phyloP scores from a whole-genome alignment of 2,113 vertebrate species.

The Peucedramus taeniatus region DNA sequence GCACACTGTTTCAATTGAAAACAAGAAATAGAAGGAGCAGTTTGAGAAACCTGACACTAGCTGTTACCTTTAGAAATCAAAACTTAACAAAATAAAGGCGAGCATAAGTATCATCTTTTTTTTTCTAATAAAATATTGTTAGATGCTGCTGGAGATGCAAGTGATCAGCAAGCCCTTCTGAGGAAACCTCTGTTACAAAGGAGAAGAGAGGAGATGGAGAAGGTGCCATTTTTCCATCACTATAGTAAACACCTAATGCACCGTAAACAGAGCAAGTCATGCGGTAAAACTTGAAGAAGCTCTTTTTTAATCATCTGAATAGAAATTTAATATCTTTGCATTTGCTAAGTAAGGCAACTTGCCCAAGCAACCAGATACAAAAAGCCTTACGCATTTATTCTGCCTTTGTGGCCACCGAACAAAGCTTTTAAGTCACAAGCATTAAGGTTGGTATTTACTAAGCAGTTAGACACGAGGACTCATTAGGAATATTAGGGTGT shows the following conservation, averaged over 20 bases:
- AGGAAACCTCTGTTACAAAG: constrained; percentile 29
- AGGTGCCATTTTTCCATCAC: constrained; percentile 44
- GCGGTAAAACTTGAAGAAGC: constrained; percentile 69
- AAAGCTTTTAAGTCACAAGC: constrained; percentile 65
- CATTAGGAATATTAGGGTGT: constrained; percentile 60
- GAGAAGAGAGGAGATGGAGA: constrained; percentile 31
- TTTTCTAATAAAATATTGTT: background rate
- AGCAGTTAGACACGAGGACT: constrained; percentile 26
- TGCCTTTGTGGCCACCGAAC: constrained; percentile 60
- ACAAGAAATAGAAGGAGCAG: constrained; percentile 39
- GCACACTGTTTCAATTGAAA: constrained; percentile 40
- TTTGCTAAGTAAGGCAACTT: constrained; percentile 67
- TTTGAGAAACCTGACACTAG: constrained; percentile 49
- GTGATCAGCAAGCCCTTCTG: background rate
- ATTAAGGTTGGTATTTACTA: constrained; percentile 57
- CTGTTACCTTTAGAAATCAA: constrained; percentile 50
- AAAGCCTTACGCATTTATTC: constrained; percentile 66
- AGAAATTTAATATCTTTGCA: constrained; percentile 81
- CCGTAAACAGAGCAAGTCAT: constrained; percentile 61
- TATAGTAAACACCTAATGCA: constrained; percentile 68
- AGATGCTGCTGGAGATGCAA: background rate
- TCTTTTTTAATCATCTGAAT: constrained; percentile 77
- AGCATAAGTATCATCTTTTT: background rate
- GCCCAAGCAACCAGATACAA: constrained; percentile 73
- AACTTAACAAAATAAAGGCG: background rate